Evolutionary conservation across 2,797 vertebrate genomes (phyloP).

Genomic region (Lepilemur septentrionalis): DNA sequence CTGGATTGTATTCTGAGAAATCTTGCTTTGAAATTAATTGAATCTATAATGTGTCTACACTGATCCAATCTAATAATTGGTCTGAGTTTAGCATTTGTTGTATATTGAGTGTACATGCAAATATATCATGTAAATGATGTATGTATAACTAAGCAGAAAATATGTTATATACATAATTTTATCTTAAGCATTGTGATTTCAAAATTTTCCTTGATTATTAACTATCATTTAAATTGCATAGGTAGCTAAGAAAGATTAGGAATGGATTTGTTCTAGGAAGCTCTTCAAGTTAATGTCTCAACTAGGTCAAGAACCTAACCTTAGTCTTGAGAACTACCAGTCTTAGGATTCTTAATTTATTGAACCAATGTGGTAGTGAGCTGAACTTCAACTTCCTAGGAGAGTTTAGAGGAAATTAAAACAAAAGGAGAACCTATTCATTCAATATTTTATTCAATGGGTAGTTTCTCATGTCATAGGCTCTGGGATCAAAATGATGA

Average conservation of each 20-base stretch:
- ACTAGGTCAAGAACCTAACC: neutral
- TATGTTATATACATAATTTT: neutral
- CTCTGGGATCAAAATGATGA: neutral
- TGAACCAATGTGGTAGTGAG: neutral
- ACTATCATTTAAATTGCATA: neutral
- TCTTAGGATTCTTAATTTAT: neutral
- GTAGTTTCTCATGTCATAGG: neutral
- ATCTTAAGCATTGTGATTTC: neutral
- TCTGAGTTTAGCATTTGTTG: neutral
- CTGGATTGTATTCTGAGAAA: neutral
- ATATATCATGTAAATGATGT: neutral
- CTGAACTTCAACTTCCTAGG: neutral
- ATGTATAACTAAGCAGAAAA: neutral
- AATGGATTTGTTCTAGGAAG: neutral
- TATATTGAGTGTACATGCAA: neutral
- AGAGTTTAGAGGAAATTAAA: conserved; percentile 9
- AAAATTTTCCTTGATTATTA: neutral
- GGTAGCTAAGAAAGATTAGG: neutral
- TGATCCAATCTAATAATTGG: neutral
- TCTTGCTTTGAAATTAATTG: neutral
- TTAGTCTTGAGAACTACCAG: neutral
- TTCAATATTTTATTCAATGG: neutral
- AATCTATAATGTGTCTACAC: neutral
- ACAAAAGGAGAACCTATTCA: neutral
- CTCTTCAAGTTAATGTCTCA: neutral